phyloP scores from a whole-genome alignment of 2,888 invertebrate species.

The Drosophila melanosoma region DNA sequence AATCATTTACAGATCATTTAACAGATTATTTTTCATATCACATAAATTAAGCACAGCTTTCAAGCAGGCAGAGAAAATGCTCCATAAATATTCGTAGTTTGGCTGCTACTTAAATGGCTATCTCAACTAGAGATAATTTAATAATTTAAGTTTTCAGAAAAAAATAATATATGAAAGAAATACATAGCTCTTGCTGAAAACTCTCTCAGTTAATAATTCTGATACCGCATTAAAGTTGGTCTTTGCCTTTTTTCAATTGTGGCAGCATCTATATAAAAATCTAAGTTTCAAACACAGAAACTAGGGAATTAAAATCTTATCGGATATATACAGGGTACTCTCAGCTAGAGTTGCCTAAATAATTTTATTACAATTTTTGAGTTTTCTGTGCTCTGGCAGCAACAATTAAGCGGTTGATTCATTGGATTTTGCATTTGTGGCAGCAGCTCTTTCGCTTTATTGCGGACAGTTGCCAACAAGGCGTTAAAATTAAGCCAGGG shows the following conservation, averaged over 20 bases:
- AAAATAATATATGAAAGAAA: not conserved
- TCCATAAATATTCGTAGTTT: not conserved
- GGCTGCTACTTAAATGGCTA: not conserved
- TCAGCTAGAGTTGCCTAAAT: not conserved
- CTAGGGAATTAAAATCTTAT: not conserved
- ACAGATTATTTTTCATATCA: not conserved
- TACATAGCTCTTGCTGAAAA: too few relatives aligned
- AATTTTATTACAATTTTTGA: not conserved
- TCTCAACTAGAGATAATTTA: too few relatives aligned
- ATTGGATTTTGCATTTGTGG: constrained; percentile 34
- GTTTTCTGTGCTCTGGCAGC: constrained; percentile 11
- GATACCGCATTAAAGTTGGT: not conserved
- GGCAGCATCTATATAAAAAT: not conserved
- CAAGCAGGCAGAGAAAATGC: not conserved
- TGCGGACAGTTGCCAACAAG: constrained; percentile 59
- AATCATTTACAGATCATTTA: not conserved
- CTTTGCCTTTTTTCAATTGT: constrained; percentile 21
- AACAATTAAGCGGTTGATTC: constrained; percentile 53
- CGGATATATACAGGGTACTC: not conserved
- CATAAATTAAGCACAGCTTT: not conserved
- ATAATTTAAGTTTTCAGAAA: not conserved
- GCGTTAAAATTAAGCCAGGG: constrained; percentile 51
- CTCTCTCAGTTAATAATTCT: not conserved
- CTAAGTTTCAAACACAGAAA: too few relatives aligned
- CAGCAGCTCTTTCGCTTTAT: constrained; percentile 51